These are phyloP conservation scores for Magallana nippona DNA, from an alignment of 2,888 invertebrate species.

Conservation along the genomic window DNA sequence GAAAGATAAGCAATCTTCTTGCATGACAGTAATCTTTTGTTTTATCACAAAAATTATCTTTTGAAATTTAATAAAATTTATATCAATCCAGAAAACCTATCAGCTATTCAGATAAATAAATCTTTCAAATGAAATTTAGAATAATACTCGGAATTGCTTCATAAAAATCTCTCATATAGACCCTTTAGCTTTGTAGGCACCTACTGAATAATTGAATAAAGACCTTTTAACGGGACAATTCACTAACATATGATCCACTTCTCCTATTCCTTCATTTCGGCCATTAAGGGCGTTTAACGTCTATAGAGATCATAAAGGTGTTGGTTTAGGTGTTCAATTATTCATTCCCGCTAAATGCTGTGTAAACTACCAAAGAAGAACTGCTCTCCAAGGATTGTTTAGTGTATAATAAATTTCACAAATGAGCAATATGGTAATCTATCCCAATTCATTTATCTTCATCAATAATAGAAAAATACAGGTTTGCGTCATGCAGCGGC, in stretches of 20 bases:
- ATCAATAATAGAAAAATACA: slow-evolving; percentile 32
- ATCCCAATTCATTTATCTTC: slow-evolving; percentile 32
- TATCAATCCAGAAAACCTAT: too few relatives aligned
- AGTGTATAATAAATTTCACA: slow-evolving; percentile 23
- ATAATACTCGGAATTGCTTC: too few relatives aligned
- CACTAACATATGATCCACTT: slow-evolving; percentile 11
- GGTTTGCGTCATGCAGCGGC: slow-evolving; percentile 15
- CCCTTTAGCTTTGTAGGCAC: background rate
- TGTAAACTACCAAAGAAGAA: slow-evolving; percentile 27
- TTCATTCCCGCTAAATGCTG: slow-evolving; percentile 34
- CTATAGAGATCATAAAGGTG: slow-evolving; percentile 21
- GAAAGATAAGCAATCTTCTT: too few relatives aligned
- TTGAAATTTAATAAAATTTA: too few relatives aligned
- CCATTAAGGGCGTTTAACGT: slow-evolving; percentile 30
- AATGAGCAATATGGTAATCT: slow-evolving; percentile 28
- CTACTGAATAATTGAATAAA: slow-evolving; percentile 25
- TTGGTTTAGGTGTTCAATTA: slow-evolving; percentile 2
- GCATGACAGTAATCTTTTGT: too few relatives aligned
- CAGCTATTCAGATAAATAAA: too few relatives aligned
- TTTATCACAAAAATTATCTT: too few relatives aligned
- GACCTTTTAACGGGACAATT: slow-evolving; percentile 31
- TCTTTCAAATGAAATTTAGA: too few relatives aligned
- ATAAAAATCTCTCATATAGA: background rate
- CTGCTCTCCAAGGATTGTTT: background rate
- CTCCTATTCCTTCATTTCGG: slow-evolving; percentile 29